Conservation (phyloP, 1,140 invertebrate genomes). For the Halesus radiatus region DNA sequence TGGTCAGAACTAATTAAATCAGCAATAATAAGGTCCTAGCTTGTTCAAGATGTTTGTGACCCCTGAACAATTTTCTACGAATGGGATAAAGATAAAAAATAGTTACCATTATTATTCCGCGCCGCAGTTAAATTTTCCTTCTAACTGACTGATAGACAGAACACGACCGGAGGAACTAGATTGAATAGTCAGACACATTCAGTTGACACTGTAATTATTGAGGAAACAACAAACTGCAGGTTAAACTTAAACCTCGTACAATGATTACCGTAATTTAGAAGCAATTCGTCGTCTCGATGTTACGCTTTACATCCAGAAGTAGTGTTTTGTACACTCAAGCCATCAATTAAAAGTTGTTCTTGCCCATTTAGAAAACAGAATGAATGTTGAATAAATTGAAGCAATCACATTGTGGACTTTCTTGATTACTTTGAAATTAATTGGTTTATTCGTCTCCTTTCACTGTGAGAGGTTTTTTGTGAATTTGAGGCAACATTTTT, state of each 20-base stretch:
- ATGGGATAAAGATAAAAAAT: no score
- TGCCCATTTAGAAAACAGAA: not conserved
- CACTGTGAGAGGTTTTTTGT: no score
- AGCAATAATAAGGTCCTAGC: no score
- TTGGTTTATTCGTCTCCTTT: not conserved
- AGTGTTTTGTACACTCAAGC: not conserved
- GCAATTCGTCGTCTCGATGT: not conserved
- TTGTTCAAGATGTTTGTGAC: no score
- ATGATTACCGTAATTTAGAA: slow-evolving; percentile 26
- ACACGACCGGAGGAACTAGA: not conserved
- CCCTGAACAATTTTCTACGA: no score
- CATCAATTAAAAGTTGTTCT: not conserved
- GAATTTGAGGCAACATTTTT: no score
- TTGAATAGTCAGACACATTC: slow-evolving; percentile 18
- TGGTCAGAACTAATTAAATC: no score
- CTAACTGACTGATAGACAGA: slow-evolving; percentile 4
- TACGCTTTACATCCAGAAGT: not conserved
- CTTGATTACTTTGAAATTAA: not conserved
- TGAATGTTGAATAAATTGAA: not conserved
- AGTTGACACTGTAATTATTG: slow-evolving; percentile 24
- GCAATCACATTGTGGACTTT: no score
- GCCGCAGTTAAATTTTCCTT: not conserved
- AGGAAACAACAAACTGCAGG: not conserved
- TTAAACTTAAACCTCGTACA: slow-evolving; percentile 9
- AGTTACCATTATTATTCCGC: not conserved